Evolutionary conservation across 1,140 invertebrate species (phyloP).

Genomic region (Bombus waltoni): DNA sequence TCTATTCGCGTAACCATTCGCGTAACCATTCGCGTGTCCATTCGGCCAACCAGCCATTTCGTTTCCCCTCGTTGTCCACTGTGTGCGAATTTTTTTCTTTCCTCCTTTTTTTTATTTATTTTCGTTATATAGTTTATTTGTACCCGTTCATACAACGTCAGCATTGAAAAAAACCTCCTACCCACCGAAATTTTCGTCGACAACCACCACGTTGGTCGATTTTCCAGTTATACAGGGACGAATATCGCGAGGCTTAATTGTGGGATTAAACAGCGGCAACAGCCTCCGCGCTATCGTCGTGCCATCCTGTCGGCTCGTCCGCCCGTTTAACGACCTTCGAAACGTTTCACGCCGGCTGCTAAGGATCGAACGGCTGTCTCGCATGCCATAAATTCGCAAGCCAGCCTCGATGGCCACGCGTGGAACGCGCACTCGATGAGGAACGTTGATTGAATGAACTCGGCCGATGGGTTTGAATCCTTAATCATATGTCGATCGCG

Average conservation of each 20-base stretch:
- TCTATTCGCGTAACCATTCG: slow-evolving; percentile 8
- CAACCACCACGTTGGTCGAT: background rate
- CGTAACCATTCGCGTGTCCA: slow-evolving; percentile 26
- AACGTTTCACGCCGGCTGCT: slow-evolving; percentile 1
- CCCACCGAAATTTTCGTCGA: background rate
- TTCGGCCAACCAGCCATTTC: background rate
- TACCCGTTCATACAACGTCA: background rate
- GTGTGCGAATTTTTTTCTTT: background rate
- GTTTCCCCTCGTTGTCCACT: background rate
- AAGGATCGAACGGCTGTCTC: slow-evolving; percentile 5
- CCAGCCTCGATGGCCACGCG: background rate
- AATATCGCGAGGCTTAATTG: slow-evolving; percentile 13
- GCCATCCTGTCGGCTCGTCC: background rate
- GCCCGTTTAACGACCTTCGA: slow-evolving; percentile 11
- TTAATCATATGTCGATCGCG: slow-evolving; percentile 33
- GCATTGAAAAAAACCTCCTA: slow-evolving; percentile 9
- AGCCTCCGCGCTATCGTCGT: background rate
- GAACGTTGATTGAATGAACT: slow-evolving; percentile 29
- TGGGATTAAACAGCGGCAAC: slow-evolving; percentile 11
- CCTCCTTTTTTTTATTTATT: slow-evolving; percentile 27
- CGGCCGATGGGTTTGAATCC: background rate
- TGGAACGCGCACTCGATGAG: slow-evolving; percentile 5
- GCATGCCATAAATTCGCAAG: slow-evolving; percentile 26
- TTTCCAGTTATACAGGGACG: background rate
- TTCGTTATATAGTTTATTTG: slow-evolving; percentile 49